phyloP scores from a whole-genome alignment of 2,113 vertebrate genomes.

The Cavia porcellus region DNA sequence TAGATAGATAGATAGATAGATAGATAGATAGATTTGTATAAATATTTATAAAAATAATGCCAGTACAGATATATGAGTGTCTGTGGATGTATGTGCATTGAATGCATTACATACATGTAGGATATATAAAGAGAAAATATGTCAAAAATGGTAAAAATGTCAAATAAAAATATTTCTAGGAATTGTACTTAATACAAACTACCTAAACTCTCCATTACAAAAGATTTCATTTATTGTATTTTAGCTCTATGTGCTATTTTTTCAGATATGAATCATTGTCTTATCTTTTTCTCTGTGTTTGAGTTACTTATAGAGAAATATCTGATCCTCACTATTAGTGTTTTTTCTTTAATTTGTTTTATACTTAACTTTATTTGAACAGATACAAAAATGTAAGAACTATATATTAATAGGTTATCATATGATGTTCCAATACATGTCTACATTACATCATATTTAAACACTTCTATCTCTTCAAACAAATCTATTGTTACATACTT shows the following conservation, averaged over 20 bases:
- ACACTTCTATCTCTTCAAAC: background rate
- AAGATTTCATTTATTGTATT: background rate
- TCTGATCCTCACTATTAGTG: background rate
- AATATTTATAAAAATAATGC: background rate
- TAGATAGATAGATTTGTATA: background rate
- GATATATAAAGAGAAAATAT: background rate
- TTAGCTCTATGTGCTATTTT: background rate
- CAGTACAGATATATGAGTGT: background rate
- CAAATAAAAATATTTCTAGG: background rate
- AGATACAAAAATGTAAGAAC: background rate
- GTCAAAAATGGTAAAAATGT: background rate
- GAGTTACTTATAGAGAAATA: background rate
- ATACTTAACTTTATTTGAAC: background rate
- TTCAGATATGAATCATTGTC: background rate
- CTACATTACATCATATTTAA: background rate
- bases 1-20: too few relatives aligned
- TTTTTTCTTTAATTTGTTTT: background rate
- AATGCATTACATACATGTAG: background rate
- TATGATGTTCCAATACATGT: background rate
- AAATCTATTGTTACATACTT: background rate
- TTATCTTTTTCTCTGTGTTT: background rate
- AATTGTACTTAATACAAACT: background rate
- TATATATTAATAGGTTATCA: background rate
- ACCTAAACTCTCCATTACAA: background rate
- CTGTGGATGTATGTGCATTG: too few relatives aligned